Evolutionary conservation across 2,888 invertebrate genomes (phyloP), one percentile per base, ranked within the genome.

Genomic region (Drosophila anceps): DNA sequence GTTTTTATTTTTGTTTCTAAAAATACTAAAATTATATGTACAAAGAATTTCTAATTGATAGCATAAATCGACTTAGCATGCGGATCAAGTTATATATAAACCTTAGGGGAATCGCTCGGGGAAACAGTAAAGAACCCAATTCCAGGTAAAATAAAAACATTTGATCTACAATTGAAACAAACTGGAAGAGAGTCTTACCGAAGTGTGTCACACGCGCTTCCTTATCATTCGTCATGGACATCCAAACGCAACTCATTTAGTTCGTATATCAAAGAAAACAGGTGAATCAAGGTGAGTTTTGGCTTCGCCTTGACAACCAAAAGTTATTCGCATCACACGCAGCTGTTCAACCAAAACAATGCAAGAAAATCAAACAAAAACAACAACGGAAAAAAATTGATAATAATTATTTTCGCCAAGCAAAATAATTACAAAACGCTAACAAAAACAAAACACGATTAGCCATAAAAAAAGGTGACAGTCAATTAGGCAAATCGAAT

Each of bases 231-330:
- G 18, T 18, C 15, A 37, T 24, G 44, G 51, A 33, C 61, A 54
- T 9, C 18, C 15, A 35, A 18, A 15, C 13, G 24, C 18, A 46
- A 7, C 15, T 15, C 20, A 1, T 35, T 9, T 8, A 9, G 13
- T 13, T 20, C 15, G 24, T 18, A 8, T 55, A 20, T 69, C 39
- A 48, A 48, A 66, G 55, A 43, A 55, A 51, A 39, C 24, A n/a
- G 62, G 51, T 63, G 33, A 61, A 55, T 35, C 76, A 77, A 77
- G 81, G 80, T 64, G 60, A 76, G 24, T 12, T 6, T 18, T 13
- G 7, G 10, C 15, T 24, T 48, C 33, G 64, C 76, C 78, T 78
- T 78, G 78, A 50, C 72, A 80, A 72, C 76, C 76, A 80, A 76
- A 65, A 64, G 43, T 68, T 75, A 41, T 70, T 66, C 53, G 60